Conservation (phyloP, 2,888 invertebrate species). For the Drosophila paramelanica region DNA sequence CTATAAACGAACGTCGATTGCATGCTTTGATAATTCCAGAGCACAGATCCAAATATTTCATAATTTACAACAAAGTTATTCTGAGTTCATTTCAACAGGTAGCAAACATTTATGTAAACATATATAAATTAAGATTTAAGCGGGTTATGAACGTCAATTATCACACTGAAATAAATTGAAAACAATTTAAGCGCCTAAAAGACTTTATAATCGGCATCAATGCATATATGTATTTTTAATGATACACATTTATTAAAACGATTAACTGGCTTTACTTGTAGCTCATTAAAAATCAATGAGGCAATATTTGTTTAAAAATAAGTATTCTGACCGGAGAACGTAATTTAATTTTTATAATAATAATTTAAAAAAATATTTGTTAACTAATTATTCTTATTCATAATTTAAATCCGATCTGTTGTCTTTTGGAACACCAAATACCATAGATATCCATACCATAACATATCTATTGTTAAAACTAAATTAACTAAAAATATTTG, state of each 20-base stretch:
- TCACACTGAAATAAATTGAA: constrained; percentile 28
- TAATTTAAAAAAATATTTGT: neutral
- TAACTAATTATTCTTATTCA: neutral
- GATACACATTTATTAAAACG: neutral
- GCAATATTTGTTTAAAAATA: constrained; percentile 14
- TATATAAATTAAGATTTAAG: constrained; percentile 13
- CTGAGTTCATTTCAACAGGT: constrained; percentile 33
- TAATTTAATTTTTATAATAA: too few relatives aligned
- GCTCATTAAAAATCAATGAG: neutral
- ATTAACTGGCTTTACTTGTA: constrained; percentile 4
- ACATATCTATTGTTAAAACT: too few relatives aligned
- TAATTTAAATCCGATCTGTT: too few relatives aligned
- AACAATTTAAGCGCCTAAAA: constrained; percentile 27
- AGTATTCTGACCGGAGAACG: neutral
- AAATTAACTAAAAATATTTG: too few relatives aligned
- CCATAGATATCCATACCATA: too few relatives aligned
- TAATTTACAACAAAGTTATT: constrained; percentile 28
- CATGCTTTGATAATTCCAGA: constrained; percentile 55
- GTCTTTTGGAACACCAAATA: too few relatives aligned
- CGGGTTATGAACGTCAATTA: constrained; percentile 27
- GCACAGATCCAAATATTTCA: constrained; percentile 44
- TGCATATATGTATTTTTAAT: neutral
- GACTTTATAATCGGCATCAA: constrained; percentile 3
- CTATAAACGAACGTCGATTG: constrained; percentile 48
- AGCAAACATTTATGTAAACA: neutral